These are phyloP conservation scores for Pempheris klunzingeri DNA, from an alignment of 2,797 vertebrate species.

Conservation along the genomic window DNA sequence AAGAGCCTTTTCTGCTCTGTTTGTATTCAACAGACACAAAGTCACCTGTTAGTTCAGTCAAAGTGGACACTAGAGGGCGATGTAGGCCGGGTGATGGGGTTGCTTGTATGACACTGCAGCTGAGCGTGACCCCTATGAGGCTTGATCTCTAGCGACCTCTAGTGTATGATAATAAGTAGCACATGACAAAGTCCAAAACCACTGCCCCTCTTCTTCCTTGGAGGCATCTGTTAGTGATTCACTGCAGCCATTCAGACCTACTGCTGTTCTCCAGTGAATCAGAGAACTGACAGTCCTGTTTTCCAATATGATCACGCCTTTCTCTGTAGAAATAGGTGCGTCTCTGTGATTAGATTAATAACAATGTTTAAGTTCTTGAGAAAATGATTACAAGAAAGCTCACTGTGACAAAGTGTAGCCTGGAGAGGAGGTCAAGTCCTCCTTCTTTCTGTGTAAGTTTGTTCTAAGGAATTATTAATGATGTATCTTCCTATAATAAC, in stretches of 20 bases:
- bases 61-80: slow-evolving; percentile 56
- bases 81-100: background rate
- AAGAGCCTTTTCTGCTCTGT: slow-evolving; percentile 27
- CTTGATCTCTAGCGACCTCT: slow-evolving; percentile 39
- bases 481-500: too few species aligned
- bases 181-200: background rate
- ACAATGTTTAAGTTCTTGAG: too few species aligned
- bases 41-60: background rate
- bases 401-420: too few species aligned
- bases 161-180: background rate
- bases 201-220: background rate
- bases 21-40: slow-evolving; percentile 33
- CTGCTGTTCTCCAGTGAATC: background rate
- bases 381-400: too few species aligned
- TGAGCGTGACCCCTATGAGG: background rate
- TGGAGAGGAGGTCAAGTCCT: too few species aligned
- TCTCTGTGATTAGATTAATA: too few species aligned
- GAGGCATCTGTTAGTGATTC: background rate
- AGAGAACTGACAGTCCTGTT: too few species aligned
- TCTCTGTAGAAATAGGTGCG: too few species aligned
- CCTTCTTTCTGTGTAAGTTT: too few species aligned
- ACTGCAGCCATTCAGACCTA: background rate
- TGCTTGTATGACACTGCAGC: too few species aligned
- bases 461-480: too few species aligned
- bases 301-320: too few species aligned